Evolutionary conservation across 2,888 invertebrate genomes (phyloP).

Genomic region (Protonemura montana): DNA sequence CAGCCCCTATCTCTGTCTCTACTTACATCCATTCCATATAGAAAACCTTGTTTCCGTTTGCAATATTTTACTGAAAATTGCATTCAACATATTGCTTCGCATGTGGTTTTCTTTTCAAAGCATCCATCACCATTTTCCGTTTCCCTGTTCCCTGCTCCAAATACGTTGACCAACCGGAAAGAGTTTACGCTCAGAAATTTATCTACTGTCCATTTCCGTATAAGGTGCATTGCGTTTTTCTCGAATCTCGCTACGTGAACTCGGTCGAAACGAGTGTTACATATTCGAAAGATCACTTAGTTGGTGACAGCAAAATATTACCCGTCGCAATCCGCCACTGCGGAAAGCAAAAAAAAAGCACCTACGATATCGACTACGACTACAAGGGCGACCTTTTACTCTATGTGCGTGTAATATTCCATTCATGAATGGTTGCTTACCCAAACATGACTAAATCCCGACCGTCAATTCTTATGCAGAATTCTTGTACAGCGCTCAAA

Average conservation of each 20-base stretch:
- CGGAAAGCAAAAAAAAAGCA: too few species aligned
- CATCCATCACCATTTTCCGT: conserved; percentile 12
- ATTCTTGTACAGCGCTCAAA: not conserved
- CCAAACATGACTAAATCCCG: not conserved
- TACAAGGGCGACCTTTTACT: too few species aligned
- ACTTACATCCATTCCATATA: not conserved
- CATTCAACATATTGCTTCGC: conserved; percentile 3
- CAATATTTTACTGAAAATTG: not conserved
- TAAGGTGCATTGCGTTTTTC: not conserved
- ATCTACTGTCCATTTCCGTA: not conserved
- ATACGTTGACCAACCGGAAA: not conserved
- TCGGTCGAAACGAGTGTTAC: too few species aligned
- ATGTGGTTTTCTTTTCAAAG: not conserved
- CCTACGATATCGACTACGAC: too few species aligned
- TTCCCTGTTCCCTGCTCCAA: not conserved
- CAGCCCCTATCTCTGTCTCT: not conserved
- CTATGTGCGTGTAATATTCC: not conserved
- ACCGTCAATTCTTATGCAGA: not conserved
- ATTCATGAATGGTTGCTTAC: not conserved
- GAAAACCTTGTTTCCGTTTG: not conserved
- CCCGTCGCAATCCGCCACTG: too few species aligned
- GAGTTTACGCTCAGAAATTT: not conserved
- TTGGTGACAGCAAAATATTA: too few species aligned
- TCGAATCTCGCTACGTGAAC: not conserved
- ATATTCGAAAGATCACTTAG: too few species aligned